These are phyloP conservation scores for Cacoxenus indagator DNA, from an alignment of 2,888 invertebrate genomes.

Conservation along the genomic window DNA sequence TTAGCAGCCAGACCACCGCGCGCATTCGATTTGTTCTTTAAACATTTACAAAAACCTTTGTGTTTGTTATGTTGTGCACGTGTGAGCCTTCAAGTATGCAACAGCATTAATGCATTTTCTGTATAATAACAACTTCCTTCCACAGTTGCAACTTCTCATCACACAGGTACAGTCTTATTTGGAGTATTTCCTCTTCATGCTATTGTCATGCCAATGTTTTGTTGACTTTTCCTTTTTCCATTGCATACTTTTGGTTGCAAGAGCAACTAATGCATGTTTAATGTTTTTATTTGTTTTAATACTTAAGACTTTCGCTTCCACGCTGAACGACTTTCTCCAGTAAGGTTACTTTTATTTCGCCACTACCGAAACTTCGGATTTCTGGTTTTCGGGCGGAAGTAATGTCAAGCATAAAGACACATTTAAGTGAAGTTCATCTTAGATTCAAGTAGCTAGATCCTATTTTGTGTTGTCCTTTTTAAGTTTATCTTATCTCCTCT, in stretches of 20 bases:
- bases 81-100: conserved; percentile 42
- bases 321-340: too few species aligned
- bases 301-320: conserved; percentile 52
- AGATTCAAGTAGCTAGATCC: conserved; percentile 10
- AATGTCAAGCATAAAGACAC: conserved; percentile 51
- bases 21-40: not conserved
- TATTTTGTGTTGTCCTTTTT: conserved; percentile 18
- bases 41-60: conserved; percentile 7
- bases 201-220: too few species aligned
- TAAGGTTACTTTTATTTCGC: too few species aligned
- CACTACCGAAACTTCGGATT: too few species aligned
- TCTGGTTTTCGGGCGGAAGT: too few species aligned
- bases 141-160: not conserved
- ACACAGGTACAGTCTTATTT: not conserved
- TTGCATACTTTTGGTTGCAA: not conserved
- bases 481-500: conserved; percentile 24
- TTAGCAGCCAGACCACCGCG: not conserved
- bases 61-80: conserved; percentile 20
- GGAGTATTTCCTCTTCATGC: not conserved
- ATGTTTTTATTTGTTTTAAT: conserved; percentile 54
- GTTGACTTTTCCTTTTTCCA: not conserved
- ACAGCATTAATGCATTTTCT: conserved; percentile 48
- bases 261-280: conserved; percentile 49
- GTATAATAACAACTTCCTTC: conserved; percentile 42
- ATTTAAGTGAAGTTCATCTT: conserved; percentile 29